Base-by-base conservation (phyloP, 2,888 invertebrate species). In the Amphipyra berbera region DNA sequence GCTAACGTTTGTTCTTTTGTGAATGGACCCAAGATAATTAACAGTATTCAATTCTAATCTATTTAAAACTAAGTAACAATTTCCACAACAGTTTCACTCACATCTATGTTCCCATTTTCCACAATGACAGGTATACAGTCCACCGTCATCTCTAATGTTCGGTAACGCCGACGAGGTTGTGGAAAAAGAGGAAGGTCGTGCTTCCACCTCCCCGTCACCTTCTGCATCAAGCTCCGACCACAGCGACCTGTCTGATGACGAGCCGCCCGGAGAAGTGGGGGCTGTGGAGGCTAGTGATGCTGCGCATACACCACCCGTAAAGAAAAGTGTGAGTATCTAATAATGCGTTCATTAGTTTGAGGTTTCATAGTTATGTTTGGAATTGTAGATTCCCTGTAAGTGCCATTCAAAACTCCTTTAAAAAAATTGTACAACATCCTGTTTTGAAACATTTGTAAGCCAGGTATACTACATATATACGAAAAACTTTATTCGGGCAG, bases 61-160 rank as follows among this genome's bases (percentile, higher is more conserved):
- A 30, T 21, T 21, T 21, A 21, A 21, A 21, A 21, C 6, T 30
- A 30, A 37, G 37, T 8, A 37, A 10, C 6, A 37, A 37, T 12
- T 12, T 10, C 9, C 37, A 12, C 37, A 12, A 37, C 10, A 8
- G 37, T 37, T 37, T 37, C 9, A 37, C 10, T 6, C 6, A 30
- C 6, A 4, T 30, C 30, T 30, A 21, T 2, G 30, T 30, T 30
- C 7, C 30, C 30, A 30, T 30, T 30, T 1, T 47, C n/a, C 2
- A 10, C 37, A 10, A 37, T 12, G 4, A 3, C 91, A 96, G 87
- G 97, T 99, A 10, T 99, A 99, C 94, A 97, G 97, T 85, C 99
- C 99, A 1, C 99, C 99, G 0, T 97, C 97, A 47, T 96, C 97
- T 7, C 95, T 99, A 33, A 98, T 98, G 91, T 97, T 98, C 82